Evolutionary conservation across 2,888 invertebrate species (phyloP), one percentile per base, ranked within the genome.

Genomic region (Lypha dubia): DNA sequence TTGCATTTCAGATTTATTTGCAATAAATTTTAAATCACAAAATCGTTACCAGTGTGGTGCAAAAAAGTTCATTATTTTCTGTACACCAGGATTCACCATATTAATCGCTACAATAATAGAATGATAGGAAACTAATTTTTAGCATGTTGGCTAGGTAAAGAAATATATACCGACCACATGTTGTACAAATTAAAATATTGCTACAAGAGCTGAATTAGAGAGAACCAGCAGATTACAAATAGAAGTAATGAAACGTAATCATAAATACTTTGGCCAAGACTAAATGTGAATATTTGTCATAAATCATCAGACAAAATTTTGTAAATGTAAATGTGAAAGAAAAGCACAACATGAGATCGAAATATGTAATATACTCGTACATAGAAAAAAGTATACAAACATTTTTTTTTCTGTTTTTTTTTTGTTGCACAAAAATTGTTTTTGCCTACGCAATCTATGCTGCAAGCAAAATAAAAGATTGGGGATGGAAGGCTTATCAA

Each of bases 1-100:
- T 85, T 76, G 49, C 49, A 77, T 74, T 83, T 83, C 4, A 65
- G 22, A 86, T 86, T 86, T 84, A 86, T 86, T 81, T 75, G 63
- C 75, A 51, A 82, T 84, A 86, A 86, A 86, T 85, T 83, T 79
- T 32, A 70, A 70, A 70, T 58, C 60, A 63, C 11, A 58, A 73
- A 74, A 80, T 83, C 74, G 68, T 84, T 86, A 80, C 60, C 81
- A 74, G 28, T 77, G 49, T 74, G 80, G 62, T 62, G 53, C 22
- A 80, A 51, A 71, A 53, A 28, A 74, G 17, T 58, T 76, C 35
- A 22, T 49, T 44, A 44, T 41, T 6, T 17, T 5, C 13, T 8
- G n/a, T 7, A 35, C 24, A 9, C 13, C 17, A 20, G 67, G 13
- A 13, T 22, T 46, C n/a, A n/a, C 28, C 11, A 62, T 28, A 53